Evolutionary conservation across 1,140 invertebrate species (phyloP), one percentile per base, ranked within the genome.

Genomic region (Caenorhabditis inopinata): DNA sequence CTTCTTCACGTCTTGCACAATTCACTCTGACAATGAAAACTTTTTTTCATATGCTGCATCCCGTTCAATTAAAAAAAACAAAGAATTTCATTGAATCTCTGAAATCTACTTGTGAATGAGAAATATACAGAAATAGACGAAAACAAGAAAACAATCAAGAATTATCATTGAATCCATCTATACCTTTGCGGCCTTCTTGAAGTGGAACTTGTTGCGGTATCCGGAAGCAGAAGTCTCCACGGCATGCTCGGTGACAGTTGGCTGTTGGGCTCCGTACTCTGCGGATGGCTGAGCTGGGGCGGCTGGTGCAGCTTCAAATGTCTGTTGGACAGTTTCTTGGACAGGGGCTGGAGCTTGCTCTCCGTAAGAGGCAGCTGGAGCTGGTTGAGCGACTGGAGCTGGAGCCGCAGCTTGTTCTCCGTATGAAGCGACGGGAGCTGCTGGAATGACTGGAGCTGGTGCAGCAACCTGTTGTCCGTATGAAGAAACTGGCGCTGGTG

Each of bases 221-320:
- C 58, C 58, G n/a, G 58, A 68, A 9, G 58, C 58, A 11, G 58
- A 68, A 9, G 58, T 68, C 32, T 68, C 58, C 18, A 68, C 58
- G n/a, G 38, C 58, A 38, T 68, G 58, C 32, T 68, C 58, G 12
- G 58, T 42, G n/a, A 12, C 14, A 21, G 58, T 32, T 68, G 58
- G 58, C 25, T 68, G 58, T 42, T 68, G 58, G 58, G 58, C 29
- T 68, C 58, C 58, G 58, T 68, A 68, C 32, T 68, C 58, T n/a
- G 58, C 58, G n/a, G 58, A 29, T 68, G 58, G 58, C n/a, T 68
- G 58, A 68, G 58, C 58, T 68, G 29, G 58, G 12, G 58, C n/a
- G n/a, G n/a, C 58, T 68, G 58, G 58, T 11, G 58, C 58, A 21
- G 58, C 25, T 25, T 68, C 58, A 32, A 68, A 68, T 29, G 58